Evolutionary conservation across 2,888 invertebrate species (phyloP).

Genomic region (Tortrix viridana): DNA sequence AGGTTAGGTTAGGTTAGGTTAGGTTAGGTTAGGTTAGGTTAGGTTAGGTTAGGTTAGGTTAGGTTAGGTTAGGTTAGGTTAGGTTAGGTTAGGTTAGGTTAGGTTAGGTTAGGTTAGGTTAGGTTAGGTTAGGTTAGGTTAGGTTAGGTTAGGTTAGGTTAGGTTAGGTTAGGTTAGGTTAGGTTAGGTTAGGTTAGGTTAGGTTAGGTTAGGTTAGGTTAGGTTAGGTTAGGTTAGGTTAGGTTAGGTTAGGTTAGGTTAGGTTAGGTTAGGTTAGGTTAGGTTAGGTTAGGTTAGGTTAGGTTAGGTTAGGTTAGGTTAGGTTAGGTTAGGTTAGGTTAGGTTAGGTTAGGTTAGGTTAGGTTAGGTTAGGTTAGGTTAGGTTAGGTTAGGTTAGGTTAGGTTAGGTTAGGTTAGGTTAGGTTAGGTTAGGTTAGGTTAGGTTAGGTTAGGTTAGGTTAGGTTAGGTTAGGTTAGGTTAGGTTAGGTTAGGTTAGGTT

Average conservation of each 20-base stretch:
- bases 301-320: conserved; percentile 43
- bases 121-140: conserved; percentile 46
- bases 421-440: conserved; percentile 40
- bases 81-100: conserved; percentile 39
- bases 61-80: conserved; percentile 39
- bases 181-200: conserved; percentile 44
- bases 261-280: conserved; percentile 45
- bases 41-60: conserved; percentile 39
- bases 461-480: conserved; percentile 38
- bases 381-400: conserved; percentile 41
- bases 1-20: conserved; percentile 36
- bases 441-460: conserved; percentile 40
- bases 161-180: conserved; percentile 43
- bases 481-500: conserved; percentile 34
- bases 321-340: conserved; percentile 42
- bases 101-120: conserved; percentile 41
- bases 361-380: conserved; percentile 41
- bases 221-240: conserved; percentile 46
- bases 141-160: conserved; percentile 46
- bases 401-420: conserved; percentile 40
- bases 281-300: conserved; percentile 40
- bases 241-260: conserved; percentile 48
- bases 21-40: conserved; percentile 39
- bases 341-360: conserved; percentile 41
- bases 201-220: conserved; percentile 45